Percentiles rank a stretch among this genome's conserved stretches.
Evolutionary conservation across 35 echinoderm and acorn worm genomes (phyloP).

Genomic region (Heliocidaris erythrogramma): DNA sequence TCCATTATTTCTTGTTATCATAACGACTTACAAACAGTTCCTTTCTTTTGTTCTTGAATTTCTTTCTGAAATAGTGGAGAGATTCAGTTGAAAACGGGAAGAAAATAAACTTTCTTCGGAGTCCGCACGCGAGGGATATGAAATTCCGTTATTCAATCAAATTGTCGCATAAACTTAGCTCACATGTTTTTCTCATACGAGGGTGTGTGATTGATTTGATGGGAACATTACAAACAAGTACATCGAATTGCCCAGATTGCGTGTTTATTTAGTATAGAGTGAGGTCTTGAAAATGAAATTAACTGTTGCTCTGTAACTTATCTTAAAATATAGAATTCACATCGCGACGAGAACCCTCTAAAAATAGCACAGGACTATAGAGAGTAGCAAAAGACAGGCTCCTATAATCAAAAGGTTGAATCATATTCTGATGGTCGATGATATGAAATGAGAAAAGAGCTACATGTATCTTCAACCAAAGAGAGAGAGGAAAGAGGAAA

Average conservation of each 20-base stretch:
- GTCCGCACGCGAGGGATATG: no score
- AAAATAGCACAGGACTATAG: background rate
- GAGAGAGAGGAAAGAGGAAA: background rate
- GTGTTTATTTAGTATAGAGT: background rate
- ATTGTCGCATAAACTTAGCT: background rate
- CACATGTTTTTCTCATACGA: no score
- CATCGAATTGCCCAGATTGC: background rate
- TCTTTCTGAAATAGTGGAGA: no score
- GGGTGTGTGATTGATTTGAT: background rate
- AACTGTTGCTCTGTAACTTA: background rate
- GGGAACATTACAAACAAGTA: background rate
- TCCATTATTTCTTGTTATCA: no score
- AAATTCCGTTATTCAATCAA: background rate
- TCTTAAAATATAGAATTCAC: background rate
- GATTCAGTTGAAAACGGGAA: no score
- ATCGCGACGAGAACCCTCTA: background rate
- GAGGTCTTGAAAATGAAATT: background rate
- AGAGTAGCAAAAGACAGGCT: background rate
- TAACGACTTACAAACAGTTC: no score
- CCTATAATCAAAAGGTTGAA: background rate
- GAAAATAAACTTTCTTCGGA: no score
- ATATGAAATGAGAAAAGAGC: background rate
- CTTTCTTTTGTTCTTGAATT: no score
- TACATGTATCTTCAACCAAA: background rate
- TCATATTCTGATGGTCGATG: background rate